These are phyloP conservation scores for Acanthaster planci DNA, from an alignment of 35 echinoderm and acorn worm species.

Conservation along the genomic window DNA sequence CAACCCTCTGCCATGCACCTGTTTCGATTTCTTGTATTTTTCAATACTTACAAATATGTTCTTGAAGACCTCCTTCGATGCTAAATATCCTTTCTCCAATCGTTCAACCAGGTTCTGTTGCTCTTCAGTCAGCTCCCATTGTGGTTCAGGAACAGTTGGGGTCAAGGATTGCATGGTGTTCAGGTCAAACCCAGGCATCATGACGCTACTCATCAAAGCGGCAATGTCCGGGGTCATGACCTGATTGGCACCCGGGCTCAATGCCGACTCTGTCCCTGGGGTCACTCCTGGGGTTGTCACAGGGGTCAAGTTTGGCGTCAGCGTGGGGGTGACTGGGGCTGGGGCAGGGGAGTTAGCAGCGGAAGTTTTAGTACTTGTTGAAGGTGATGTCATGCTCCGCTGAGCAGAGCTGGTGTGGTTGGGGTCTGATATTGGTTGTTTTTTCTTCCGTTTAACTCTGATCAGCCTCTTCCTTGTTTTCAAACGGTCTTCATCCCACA, in stretches of 20 bases:
- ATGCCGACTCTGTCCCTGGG: background rate
- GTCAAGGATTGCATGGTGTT: conserved; percentile 13
- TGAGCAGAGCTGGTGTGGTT: background rate
- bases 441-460: conserved; percentile 84
- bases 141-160: background rate
- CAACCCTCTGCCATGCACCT: background rate
- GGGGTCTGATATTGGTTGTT: background rate
- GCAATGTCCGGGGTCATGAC: conserved; percentile 10
- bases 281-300: background rate
- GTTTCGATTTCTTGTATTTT: background rate
- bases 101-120: conserved; percentile 64
- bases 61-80: conserved; percentile 83
- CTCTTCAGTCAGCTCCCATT: conserved; percentile 38
- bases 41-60: conserved; percentile 74
- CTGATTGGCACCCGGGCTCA: background rate
- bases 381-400: background rate
- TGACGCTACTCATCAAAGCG: conserved; percentile 7
- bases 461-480: conserved; percentile 81
- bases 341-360: conserved; percentile 31
- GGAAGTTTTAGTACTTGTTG: conserved; percentile 21
- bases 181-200: background rate
- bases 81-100: conserved; percentile 85
- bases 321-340: background rate
- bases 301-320: background rate
- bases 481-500: conserved; percentile 80